These are phyloP conservation scores for Portunus trituberculatus DNA, from an alignment of 1,140 invertebrate genomes.

Conservation along the genomic window DNA sequence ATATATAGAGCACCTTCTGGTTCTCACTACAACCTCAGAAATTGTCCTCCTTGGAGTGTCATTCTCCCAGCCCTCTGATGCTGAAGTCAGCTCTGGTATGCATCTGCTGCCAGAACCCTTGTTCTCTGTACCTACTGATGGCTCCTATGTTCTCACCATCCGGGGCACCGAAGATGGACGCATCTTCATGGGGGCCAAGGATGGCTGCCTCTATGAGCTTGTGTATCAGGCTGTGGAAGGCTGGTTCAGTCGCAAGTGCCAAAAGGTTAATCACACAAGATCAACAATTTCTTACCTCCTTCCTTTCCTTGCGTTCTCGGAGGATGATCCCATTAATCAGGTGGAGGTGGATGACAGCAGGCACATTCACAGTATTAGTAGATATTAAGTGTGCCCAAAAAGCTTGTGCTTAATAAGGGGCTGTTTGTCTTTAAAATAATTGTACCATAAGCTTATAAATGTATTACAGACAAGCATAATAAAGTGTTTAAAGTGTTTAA, in stretches of 20 bases:
- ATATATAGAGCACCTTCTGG: slow-evolving; percentile 95
- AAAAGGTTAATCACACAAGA: slow-evolving; percentile 96
- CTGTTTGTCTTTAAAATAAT: too few species aligned
- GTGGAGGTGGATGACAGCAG: slow-evolving; percentile 93
- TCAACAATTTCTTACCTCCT: slow-evolving; percentile 92
- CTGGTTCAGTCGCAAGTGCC: slow-evolving; percentile 97
- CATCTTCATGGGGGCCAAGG: slow-evolving; percentile 96
- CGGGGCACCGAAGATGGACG: slow-evolving; percentile 90
- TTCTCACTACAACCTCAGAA: slow-evolving; percentile 95
- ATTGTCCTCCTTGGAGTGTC: slow-evolving; percentile 93
- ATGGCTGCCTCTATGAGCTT: slow-evolving; percentile 97
- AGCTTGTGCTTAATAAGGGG: too few species aligned
- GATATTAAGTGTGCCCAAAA: too few species aligned
- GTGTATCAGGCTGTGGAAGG: slow-evolving; percentile 88
- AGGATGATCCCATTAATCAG: slow-evolving; percentile 87
- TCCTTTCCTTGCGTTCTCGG: slow-evolving; percentile 91
- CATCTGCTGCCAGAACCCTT: slow-evolving; percentile 96
- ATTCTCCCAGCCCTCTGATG: slow-evolving; percentile 82
- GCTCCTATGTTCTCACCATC: slow-evolving; percentile 91
- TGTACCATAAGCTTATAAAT: too few species aligned
- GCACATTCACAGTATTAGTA: too few species aligned
- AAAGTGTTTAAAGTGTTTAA: too few species aligned
- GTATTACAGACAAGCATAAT: too few species aligned
- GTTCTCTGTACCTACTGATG: slow-evolving; percentile 95
- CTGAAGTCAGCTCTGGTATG: slow-evolving; percentile 86